Evolutionary conservation across 2,888 invertebrate genomes (phyloP).

Genomic region (Rotaria macrura): DNA sequence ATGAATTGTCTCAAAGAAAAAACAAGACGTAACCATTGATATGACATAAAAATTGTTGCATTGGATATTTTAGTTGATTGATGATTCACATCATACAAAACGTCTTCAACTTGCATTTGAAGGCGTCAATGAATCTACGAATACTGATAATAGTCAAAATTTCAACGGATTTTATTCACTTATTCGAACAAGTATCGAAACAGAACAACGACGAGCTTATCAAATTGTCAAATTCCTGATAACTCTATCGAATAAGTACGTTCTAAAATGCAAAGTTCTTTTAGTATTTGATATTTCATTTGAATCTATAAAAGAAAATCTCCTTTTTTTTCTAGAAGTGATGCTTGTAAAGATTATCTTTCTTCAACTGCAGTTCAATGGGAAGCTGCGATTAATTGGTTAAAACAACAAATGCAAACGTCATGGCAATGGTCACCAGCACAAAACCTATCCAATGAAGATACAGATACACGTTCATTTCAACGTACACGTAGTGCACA

Average conservation of each 20-base stretch:
- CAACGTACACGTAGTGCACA: constrained; percentile 52
- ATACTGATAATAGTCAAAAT: background rate
- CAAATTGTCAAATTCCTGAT: constrained; percentile 53
- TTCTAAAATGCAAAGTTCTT: background rate
- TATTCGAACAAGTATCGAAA: constrained; percentile 46
- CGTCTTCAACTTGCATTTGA: constrained; percentile 21
- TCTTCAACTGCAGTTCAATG: constrained; percentile 44
- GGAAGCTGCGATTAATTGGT: constrained; percentile 54
- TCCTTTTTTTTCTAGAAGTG: constrained; percentile 40
- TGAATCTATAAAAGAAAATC: too few species aligned
- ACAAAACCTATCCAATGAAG: constrained; percentile 46
- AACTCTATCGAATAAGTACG: constrained; percentile 46
- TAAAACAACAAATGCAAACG: constrained; percentile 50
- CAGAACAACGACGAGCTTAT: constrained; percentile 52
- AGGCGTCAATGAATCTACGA: background rate
- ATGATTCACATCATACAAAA: constrained; percentile 5
- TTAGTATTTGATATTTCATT: constrained; percentile 41
- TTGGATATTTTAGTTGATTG: background rate
- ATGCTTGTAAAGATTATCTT: constrained; percentile 23
- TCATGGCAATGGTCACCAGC: constrained; percentile 37
- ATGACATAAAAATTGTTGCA: too few species aligned
- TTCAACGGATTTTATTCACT: constrained; percentile 38
- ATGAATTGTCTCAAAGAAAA: too few species aligned
- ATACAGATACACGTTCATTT: constrained; percentile 50
- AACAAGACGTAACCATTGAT: too few species aligned